phyloP scores from a whole-genome alignment of 2,888 invertebrate genomes.

The Phengaris arion region DNA sequence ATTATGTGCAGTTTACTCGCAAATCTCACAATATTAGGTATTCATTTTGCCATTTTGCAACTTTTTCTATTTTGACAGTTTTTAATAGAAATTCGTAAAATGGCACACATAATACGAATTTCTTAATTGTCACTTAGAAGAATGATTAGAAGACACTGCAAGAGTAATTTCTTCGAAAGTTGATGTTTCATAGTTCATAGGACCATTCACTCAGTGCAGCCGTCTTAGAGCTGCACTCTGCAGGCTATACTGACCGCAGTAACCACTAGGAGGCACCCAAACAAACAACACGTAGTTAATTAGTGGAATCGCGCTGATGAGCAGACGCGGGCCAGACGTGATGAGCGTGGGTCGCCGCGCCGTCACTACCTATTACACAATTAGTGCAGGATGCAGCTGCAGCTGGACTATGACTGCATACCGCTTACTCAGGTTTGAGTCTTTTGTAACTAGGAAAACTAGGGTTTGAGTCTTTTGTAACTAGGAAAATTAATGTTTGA shows the following conservation, averaged over 20 bases:
- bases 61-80: too few species aligned
- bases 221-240: too few species aligned
- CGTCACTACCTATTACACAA: not conserved
- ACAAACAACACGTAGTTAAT: not conserved
- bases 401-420: constrained; percentile 57
- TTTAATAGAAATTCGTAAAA: too few species aligned
- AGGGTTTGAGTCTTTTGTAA: not conserved
- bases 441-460: constrained; percentile 7
- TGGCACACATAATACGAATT: too few species aligned
- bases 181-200: too few species aligned
- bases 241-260: not conserved
- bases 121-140: too few species aligned
- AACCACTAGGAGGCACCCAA: not conserved
- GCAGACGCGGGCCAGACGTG: constrained; percentile 44
- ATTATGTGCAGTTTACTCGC: too few species aligned
- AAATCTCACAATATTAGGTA: too few species aligned
- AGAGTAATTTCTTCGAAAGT: too few species aligned
- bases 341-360: not conserved
- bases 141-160: too few species aligned
- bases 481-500: not conserved
- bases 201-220: too few species aligned
- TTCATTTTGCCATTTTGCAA: too few species aligned
- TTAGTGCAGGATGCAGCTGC: constrained; percentile 51
- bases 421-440: constrained; percentile 62
- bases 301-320: not conserved